Evolutionary conservation across 2,888 invertebrate species (phyloP), one percentile per base, ranked within the genome.

Genomic region (Corbicula japonica): DNA sequence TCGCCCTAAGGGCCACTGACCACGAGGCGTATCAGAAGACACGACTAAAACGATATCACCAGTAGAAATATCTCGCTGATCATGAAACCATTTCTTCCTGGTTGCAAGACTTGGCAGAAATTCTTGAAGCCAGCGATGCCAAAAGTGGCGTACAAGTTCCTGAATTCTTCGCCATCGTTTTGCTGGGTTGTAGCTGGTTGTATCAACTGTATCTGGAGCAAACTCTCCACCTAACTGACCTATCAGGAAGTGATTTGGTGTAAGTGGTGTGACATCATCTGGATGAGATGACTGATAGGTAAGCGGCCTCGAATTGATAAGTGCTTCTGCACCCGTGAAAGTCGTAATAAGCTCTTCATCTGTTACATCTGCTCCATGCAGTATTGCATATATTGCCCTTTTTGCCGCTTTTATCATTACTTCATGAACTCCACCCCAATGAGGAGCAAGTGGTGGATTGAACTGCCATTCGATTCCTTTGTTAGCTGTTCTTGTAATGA

Each of bases 241-340:
- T 71, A 54, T 62, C 26, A 85, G n/a, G 48, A 86, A 85, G 68
- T 86, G 80, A 46, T 85, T 84, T 15, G 83, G 83, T 15, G 86
- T 76, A 23, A 79, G 38, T 0, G 54, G 66, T 6, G 23, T n/a
- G 23, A 38, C 32, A 48, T 76, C 80, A 10, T 50, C 34, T 0
- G 76, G 60, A 28, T 80, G 75, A 23, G 70, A n/a, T 12, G 46
- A 32, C 34, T 83, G 70, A 46, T 75, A 76, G 5, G 86, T 81
- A n/a, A 82, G 54, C 6, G 80, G 80, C 44, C 80, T 34, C 10
- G 74, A 73, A 34, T 82, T 86, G 10, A 82, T 68, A 1, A 85
- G 50, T 2, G 41, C 65, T 65, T 86, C 86, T 21, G 73, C 83
- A n/a, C 79, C 76, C 0, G 65, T 62, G 34, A 85, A 75, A 8